A percentile compares a stretch with the other conserved stretches of the same genome.
These are phyloP conservation scores for Setipinna tenuifilis DNA, from an alignment of 2,797 vertebrate species.

Conservation along the genomic window DNA sequence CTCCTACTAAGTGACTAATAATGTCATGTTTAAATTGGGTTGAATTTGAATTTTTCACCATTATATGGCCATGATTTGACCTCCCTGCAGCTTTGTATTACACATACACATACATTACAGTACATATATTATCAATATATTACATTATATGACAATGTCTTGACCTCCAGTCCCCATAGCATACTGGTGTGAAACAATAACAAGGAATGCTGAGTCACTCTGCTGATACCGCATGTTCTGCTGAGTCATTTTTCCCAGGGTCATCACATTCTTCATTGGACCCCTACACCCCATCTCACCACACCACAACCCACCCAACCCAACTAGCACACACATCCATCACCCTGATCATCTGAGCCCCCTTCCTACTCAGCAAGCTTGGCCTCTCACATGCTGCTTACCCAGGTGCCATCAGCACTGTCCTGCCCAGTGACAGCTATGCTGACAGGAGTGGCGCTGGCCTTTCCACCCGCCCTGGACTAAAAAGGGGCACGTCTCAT, in stretches of 20 bases:
- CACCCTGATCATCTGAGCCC: not conserved
- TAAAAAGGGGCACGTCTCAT: not conserved
- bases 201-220: not conserved
- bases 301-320: not conserved
- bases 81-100: no score
- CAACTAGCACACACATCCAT: not conserved
- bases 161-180: not conserved
- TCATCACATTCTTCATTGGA: not conserved
- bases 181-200: not conserved
- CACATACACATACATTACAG: no score
- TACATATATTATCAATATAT: no score
- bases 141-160: not conserved
- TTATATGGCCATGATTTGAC: not conserved
- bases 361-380: not conserved
- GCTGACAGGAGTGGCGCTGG: not conserved
- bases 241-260: not conserved
- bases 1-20: no score
- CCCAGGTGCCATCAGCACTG: not conserved
- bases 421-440: not conserved
- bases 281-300: not conserved
- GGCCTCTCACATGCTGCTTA: not conserved
- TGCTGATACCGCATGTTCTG: not conserved
- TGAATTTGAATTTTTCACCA: not conserved
- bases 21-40: not conserved
- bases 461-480: not conserved